Base-by-base conservation (phyloP, 1,140 invertebrate species). In the Choristoneura fumiferana region DNA sequence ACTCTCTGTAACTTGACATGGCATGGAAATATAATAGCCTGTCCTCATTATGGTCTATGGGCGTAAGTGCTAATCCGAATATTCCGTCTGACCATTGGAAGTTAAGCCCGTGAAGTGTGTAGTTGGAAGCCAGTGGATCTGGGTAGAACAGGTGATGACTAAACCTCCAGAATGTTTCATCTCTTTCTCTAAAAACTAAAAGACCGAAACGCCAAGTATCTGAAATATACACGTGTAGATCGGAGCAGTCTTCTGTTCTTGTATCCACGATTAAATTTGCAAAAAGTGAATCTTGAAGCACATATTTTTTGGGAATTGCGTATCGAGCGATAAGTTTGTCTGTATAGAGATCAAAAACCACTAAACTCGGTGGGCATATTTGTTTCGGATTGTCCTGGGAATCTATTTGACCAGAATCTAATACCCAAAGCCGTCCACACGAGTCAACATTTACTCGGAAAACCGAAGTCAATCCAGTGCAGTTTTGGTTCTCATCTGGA, bases 21-120 rank as follows among this genome's bases (percentile, higher is more conserved):
- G 95, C 92, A 84, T 96, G 94, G 71, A 95, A 96, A 64, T 92
- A 96, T 6, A 96, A 66, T 0, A 92, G 89, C 37, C 93, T 86
- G 13, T 95, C 92, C 1, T 81, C 67, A 6, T 67, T 75, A n/a
- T 91, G 70, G 49, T 92, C 87, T 0, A 91, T 54, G 0, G 93
- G 93, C 14, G 92, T 92, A 13, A 96, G 67, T 6, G 94, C 92
- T 64, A 96, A 85, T 0, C 94, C 95, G 70, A 96, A 95, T 12
- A 96, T 91, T 1, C 95, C 95, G 70, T 96, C 95, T 0, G 94
- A 91, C 95, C 95, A 96, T 69, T 95, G 93, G 71, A 95, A 96
- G 52, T 93, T 92, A 0, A 95, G 62, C 8, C 93, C 94, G 60
- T 95, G 94, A 0, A 95, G 65, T 12, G 93, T 92, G 60, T 91